Evolutionary conservation across 2,888 invertebrate species (phyloP).

Genomic region (Sinopyrophorus schimmeli): DNA sequence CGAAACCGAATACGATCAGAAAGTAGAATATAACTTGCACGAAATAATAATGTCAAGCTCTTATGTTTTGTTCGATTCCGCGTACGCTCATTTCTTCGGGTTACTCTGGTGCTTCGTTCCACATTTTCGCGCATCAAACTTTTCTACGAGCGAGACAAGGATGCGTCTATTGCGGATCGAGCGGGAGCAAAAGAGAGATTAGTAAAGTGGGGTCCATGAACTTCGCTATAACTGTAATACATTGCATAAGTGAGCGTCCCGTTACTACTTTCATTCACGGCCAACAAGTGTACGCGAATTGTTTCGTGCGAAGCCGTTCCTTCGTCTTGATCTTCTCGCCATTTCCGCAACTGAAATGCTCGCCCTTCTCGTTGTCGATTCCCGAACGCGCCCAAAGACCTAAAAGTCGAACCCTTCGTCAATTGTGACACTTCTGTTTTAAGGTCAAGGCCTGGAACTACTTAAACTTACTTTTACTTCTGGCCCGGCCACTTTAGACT

Average conservation of each 20-base stretch:
- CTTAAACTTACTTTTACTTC: too few relatives aligned
- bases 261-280: constrained; percentile 49
- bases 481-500: too few relatives aligned
- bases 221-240: constrained; percentile 46
- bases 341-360: too few relatives aligned
- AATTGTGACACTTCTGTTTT: too few relatives aligned
- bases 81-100: constrained; percentile 50
- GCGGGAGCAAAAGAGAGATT: constrained; percentile 34
- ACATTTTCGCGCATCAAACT: constrained; percentile 40
- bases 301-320: constrained; percentile 26
- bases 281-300: constrained; percentile 39
- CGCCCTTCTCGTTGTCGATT: too few relatives aligned
- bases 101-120: constrained; percentile 47
- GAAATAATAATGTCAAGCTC: constrained; percentile 27
- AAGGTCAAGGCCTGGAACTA: too few relatives aligned
- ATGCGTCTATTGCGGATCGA: constrained; percentile 15
- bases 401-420: too few relatives aligned
- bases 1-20: too few relatives aligned
- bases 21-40: constrained; percentile 17
- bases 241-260: constrained; percentile 48
- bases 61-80: constrained; percentile 42
- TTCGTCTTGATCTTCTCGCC: too few relatives aligned
- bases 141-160: constrained; percentile 37
- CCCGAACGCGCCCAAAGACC: too few relatives aligned
- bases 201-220: constrained; percentile 43